Evolutionary conservation across 2,113 vertebrate genomes (phyloP).

Genomic region (Rhinolophus ferrumequinum): DNA sequence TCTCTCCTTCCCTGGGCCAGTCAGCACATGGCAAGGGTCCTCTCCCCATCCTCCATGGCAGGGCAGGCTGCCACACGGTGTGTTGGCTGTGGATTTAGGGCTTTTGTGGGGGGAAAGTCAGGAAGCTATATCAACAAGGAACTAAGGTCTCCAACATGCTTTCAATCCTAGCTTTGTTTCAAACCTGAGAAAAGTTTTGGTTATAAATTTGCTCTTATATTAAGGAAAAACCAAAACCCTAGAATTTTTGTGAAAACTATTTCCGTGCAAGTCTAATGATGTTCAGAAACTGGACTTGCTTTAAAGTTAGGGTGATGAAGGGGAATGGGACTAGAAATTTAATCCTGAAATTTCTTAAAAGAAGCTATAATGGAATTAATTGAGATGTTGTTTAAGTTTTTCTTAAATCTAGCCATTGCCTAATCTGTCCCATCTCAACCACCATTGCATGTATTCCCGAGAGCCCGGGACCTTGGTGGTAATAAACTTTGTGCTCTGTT

Average conservation of each 20-base stretch:
- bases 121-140: slow-evolving; percentile 4
- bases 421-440: not conserved
- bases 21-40: not conserved
- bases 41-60: not conserved
- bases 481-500: slow-evolving; percentile 21
- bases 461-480: not conserved
- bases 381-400: not conserved
- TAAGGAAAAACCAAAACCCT: slow-evolving; percentile 38
- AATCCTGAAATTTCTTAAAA: not conserved
- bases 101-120: not conserved
- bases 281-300: not conserved
- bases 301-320: not conserved
- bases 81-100: not conserved
- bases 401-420: not conserved
- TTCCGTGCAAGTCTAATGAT: not conserved
- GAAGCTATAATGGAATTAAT: not conserved
- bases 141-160: not conserved
- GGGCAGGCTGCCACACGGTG: not conserved
- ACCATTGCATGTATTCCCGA: not conserved
- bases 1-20: not conserved
- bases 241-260: not conserved
- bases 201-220: slow-evolving; percentile 46
- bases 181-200: slow-evolving; percentile 33
- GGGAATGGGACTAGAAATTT: not conserved
- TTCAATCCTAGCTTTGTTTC: slow-evolving; percentile 50